Evolutionary conservation across 2,113 vertebrate species (phyloP).

Genomic region (Prochilodus magdalenae): DNA sequence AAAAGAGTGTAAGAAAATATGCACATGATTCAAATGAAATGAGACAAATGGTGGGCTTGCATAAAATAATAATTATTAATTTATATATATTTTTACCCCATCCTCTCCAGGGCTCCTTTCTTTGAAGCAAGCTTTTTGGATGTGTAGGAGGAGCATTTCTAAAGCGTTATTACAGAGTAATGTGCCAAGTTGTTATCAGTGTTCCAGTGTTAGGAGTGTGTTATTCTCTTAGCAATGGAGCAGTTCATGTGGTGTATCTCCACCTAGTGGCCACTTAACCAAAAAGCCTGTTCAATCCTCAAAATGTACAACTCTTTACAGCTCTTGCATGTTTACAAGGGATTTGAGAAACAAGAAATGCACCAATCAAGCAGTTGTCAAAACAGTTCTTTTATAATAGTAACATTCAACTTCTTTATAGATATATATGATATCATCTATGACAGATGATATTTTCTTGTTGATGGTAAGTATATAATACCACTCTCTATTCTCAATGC

Average conservation of each 20-base stretch:
- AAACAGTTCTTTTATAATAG: slow-evolving; percentile 57
- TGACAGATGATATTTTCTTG: slow-evolving; percentile 45
- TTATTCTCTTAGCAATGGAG: neutral
- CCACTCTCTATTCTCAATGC: slow-evolving; percentile 49
- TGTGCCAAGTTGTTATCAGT: too few relatives aligned
- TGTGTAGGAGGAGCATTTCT: too few relatives aligned
- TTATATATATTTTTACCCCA: too few relatives aligned
- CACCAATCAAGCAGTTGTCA: slow-evolving; percentile 42
- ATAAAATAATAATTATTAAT: too few relatives aligned
- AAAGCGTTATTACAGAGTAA: too few relatives aligned
- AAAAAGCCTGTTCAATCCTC: neutral
- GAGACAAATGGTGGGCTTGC: too few relatives aligned
- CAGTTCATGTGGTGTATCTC: neutral
- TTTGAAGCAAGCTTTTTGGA: too few relatives aligned
- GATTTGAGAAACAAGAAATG: neutral
- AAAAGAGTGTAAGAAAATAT: neutral
- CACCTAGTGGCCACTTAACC: slow-evolving; percentile 26
- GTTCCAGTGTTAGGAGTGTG: neutral
- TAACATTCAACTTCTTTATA: slow-evolving; percentile 54
- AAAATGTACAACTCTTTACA: too few relatives aligned
- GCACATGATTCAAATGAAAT: too few relatives aligned
- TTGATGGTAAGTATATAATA: slow-evolving; percentile 60
- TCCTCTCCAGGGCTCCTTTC: too few relatives aligned
- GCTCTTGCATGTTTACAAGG: too few relatives aligned
- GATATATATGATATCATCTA: slow-evolving; percentile 46